Evolutionary conservation across 2,888 invertebrate genomes (phyloP), one percentile per base, ranked within the genome.

Genomic region (Altica lythri): DNA sequence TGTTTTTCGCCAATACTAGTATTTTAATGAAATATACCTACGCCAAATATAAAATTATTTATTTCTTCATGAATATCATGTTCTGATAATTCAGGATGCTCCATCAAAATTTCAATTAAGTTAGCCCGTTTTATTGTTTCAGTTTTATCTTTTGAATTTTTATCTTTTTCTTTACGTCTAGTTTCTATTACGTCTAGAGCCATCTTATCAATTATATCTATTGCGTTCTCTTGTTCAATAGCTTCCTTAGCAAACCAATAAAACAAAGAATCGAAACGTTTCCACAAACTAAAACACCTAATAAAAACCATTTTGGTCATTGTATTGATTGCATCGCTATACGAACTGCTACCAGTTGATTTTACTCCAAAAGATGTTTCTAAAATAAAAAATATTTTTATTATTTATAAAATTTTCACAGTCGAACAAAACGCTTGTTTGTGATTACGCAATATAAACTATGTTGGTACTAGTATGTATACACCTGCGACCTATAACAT

Each of bases 41-140:
- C 77, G 60, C 78, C 80, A 60, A 81, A 81, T 75, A 81, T 78
- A 55, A 82, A 81, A 0, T 81, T 81, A 57, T 81, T 79, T 4
- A 81, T 78, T 68, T 82, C 79, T 63, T 81, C 79, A 30, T 79
- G 74, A 42, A 82, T 75, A 47, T 81, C 79, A 4, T 70, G 64
- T 52, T 78, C 75, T 1, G 72, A 75, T 8, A 81, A 14, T 16
- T 37, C 47, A 4, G 44, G n/a, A 8, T 40, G 5, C 13, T 38
- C 17, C n/a, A 46, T 14, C 10, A 40, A 12, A 10, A 37, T 37
- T n/a, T 51, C 37, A 12, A 51, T 34, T 25, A 51, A 34, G 4
- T 16, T 27, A n/a, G 32, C 8, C 4, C 27, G 30, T 29, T 32
- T 42, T 6, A 35, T 47, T 13, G 13, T 16, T 2, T 4, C n/a